Base-by-base conservation (phyloP, 2,888 invertebrate genomes). In the Drosophila ustulata region DNA sequence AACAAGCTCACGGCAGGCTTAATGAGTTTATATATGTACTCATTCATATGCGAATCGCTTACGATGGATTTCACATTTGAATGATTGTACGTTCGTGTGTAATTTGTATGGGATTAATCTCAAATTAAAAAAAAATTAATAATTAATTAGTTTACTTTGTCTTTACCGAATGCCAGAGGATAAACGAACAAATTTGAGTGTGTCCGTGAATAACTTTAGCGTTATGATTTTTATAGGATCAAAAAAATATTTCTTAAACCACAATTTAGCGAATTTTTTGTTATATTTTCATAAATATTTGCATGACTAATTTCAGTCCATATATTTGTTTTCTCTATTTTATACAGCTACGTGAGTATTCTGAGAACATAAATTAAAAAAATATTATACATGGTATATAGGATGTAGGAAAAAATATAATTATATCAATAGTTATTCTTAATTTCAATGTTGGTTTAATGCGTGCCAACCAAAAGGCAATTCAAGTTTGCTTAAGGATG, bases 1-100 rank as follows among this genome's bases (percentile, higher is more conserved):
- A 84, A 78, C 85, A 70, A 69, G 71, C 68, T 85, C 71, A 69
- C 34, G 62, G 58, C 66, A 71, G 73, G 78, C 78, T 71, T 78
- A 76, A 82, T 80, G 76, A 75, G 67, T 37, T 37, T 37, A 37
- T 37, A n/a, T 69, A 67, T 68, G 65, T 53, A 41, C 55, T 30
- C 61, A 66, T 73, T 57, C 59, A 69, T n/a, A 62, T 50, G 58
- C 43, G 50, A 61, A 61, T 57, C 18, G 39, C 9, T 18, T 7
- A 37, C 30, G 57, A 71, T 63, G 56, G 49, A 71, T 64, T 67
- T 55, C 51, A 71, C 46, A 57, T 58, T 68, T 49, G 6, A 30
- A 50, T 57, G 53, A 58, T 52, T 52, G 46, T 65, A 34, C 32
- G 46, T 4, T 32, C 4, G 37, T 8, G 41, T 53, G 66, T 55